Base-by-base conservation (phyloP, 2,888 invertebrate species). In the Galerucella pusilla region DNA sequence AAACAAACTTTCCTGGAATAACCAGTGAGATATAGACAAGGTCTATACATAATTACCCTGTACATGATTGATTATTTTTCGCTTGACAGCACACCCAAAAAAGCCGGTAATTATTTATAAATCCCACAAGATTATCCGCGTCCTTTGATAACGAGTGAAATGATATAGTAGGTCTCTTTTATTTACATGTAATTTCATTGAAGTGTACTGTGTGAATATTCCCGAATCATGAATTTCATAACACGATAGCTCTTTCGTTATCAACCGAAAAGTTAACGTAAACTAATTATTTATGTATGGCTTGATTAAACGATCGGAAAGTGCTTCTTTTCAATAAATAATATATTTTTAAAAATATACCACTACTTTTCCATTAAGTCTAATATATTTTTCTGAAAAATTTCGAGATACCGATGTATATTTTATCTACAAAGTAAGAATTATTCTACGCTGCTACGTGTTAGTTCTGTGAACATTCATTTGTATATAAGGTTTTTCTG, bases 251-350 rank as follows among this genome's bases (percentile, higher is more conserved):
- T 10, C 1, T 57, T 57, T 10, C 9, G 2, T 1, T 57, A 57
- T 20, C 16, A 6, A 57, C 57, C 16, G 10, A 57, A 20, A 57
- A 57, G 57, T 57, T 2, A 9, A 57, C 20, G 57, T 57, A 10
- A 10, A 20, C 9, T 20, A 57, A 57, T 57, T 57, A 57, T 57
- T 57, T 2, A 54, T 54, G 54, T 57, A 57, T 3, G 16, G 1
- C 57, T 57, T 57, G 57, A 57, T 57, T 57, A 57, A 57, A 57
- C 20, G 57, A 57, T 57, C 20, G 57, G n/a, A 57, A 20, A 57
- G 57, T 20, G 57, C 20, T 57, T 20, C 57, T 57, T 57, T 16
- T 57, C 10, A 20, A 20, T 57, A 9, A 57, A 16, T 57, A 16
- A 57, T 57, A 10, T 10, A 57, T 57, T 49, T 49, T 49, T 2